Conservation (phyloP, 2,888 invertebrate genomes). For the Protodeltote pygarga region DNA sequence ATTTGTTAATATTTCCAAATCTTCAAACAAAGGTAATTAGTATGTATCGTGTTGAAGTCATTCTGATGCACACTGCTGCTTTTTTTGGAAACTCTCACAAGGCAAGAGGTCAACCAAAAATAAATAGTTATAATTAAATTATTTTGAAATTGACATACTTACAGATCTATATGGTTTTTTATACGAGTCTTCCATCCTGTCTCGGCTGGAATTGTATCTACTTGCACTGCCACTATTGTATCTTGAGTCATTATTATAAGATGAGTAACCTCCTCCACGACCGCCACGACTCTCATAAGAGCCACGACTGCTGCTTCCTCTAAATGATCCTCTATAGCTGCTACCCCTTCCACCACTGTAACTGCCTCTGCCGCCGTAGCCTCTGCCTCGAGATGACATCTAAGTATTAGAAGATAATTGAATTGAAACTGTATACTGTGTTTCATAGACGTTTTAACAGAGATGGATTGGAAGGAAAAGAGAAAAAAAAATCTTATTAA, state of each 20-base stretch:
- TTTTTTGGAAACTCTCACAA: no score
- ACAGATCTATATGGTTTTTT: slow-evolving; percentile 83
- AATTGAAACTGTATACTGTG: no score
- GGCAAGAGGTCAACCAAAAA: background rate
- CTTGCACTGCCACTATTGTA: slow-evolving; percentile 73
- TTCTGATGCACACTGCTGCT: no score
- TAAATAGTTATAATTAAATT: background rate
- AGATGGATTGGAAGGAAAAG: no score
- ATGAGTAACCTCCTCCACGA: slow-evolving; percentile 75
- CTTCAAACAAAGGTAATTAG: no score
- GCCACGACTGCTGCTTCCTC: slow-evolving; percentile 72
- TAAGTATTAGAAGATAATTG: slow-evolving; percentile 20
- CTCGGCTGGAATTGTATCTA: slow-evolving; percentile 73
- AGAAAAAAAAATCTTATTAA: no score
- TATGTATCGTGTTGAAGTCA: no score
- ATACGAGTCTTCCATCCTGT: slow-evolving; percentile 80
- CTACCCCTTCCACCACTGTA: slow-evolving; percentile 72
- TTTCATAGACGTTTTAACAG: no score
- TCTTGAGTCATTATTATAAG: slow-evolving; percentile 77
- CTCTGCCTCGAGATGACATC: slow-evolving; percentile 84
- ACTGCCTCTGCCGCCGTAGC: slow-evolving; percentile 73
- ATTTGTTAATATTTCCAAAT: no score
- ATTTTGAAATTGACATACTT: slow-evolving; percentile 45
- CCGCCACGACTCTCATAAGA: slow-evolving; percentile 77
- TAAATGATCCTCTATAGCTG: slow-evolving; percentile 75